phyloP scores from a whole-genome alignment of 1,140 invertebrate genomes.

The Drosophila truncata region DNA sequence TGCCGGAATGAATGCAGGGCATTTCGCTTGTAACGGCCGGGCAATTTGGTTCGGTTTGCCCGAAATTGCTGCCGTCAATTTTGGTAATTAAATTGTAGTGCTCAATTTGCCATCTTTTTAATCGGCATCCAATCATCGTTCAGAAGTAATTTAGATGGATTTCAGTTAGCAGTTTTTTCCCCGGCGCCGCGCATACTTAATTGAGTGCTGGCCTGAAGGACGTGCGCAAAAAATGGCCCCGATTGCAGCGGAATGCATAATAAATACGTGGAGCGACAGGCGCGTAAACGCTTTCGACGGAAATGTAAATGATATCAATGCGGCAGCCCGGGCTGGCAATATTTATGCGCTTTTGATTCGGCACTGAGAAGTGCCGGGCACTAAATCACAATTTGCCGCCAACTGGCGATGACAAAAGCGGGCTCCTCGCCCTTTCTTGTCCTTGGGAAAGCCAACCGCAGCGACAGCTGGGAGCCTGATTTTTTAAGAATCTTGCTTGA shows the following conservation, averaged over 20 bases:
- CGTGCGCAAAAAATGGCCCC: constrained; percentile 6
- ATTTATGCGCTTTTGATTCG: constrained; percentile 63
- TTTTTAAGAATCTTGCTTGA: constrained; percentile 12
- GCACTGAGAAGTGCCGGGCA: constrained; percentile 3
- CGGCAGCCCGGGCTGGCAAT: constrained; percentile 40
- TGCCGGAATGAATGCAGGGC: constrained; percentile 13
- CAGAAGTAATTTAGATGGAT: constrained; percentile 59
- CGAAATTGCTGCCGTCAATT: constrained; percentile 66
- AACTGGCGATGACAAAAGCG: constrained; percentile 44
- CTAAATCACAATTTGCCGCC: constrained; percentile 17
- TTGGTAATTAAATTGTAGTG: constrained; percentile 77
- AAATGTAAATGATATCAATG: constrained; percentile 62
- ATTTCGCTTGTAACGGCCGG: constrained; percentile 17
- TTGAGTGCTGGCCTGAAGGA: not conserved
- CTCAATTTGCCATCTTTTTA: constrained; percentile 66
- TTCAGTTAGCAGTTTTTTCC: constrained; percentile 43
- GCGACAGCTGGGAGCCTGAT: constrained; percentile 31
- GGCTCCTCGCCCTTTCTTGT: constrained; percentile 5
- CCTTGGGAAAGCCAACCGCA: constrained; percentile 29
- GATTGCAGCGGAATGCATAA: constrained; percentile 49
- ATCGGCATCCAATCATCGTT: constrained; percentile 45
- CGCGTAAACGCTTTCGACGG: constrained; percentile 56
- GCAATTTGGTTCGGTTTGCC: constrained; percentile 40
- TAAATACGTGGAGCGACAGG: constrained; percentile 48
- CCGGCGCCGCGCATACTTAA: constrained; percentile 11